A percentile compares a stretch with the other conserved stretches of the same genome.
Evolutionary conservation across 2,797 vertebrate species (phyloP).

Genomic region (Urophycis tenuis): DNA sequence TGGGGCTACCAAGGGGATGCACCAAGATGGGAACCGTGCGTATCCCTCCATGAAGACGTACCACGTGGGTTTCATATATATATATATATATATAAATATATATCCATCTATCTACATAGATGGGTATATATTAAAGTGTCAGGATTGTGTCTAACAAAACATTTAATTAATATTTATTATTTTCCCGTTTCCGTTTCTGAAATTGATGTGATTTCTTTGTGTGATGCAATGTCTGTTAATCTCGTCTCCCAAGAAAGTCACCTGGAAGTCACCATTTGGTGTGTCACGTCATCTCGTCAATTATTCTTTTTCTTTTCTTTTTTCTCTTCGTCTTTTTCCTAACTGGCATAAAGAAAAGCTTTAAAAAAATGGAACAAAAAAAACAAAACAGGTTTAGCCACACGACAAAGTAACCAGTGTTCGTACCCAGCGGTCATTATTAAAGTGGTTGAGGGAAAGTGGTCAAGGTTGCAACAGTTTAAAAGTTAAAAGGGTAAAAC

Average conservation of each 20-base stretch:
- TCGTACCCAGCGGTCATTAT: neutral
- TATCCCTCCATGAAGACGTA: neutral
- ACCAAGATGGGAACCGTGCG: slow-evolving; percentile 1
- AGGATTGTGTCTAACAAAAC: slow-evolving; percentile 6
- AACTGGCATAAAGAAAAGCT: neutral
- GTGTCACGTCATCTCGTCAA: neutral
- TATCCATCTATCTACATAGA: no score
- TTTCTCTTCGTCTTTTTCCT: slow-evolving; percentile 1
- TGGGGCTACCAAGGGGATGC: slow-evolving; percentile 8
- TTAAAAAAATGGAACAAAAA: no score
- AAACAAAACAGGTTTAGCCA: neutral
- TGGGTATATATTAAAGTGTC: neutral
- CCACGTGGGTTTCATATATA: neutral
- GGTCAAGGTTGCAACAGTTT: neutral
- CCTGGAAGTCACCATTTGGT: slow-evolving; percentile 10
- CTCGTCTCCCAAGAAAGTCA: slow-evolving; percentile 16
- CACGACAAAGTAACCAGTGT: neutral
- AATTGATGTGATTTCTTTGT: slow-evolving; percentile 26
- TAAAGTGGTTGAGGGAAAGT: neutral
- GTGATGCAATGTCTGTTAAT: slow-evolving; percentile 27
- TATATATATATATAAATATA: no score
- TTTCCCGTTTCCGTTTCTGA: slow-evolving; percentile 25
- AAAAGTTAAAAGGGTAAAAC: neutral
- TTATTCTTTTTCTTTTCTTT: neutral
- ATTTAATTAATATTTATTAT: slow-evolving; percentile 50